phyloP scores from a whole-genome alignment of 2,888 invertebrate genomes.

The Pachliopta kotzebuea region DNA sequence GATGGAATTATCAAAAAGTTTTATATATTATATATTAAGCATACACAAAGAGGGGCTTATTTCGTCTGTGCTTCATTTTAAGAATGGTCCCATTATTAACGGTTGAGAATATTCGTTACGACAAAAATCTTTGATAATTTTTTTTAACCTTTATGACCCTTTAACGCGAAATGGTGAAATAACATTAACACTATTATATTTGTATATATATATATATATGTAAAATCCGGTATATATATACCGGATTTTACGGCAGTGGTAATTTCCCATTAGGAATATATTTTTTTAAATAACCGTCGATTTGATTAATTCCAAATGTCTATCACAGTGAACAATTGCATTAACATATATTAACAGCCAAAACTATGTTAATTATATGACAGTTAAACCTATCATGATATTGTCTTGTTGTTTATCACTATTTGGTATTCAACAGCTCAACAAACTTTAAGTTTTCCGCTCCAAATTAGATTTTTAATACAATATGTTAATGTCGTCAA shows the following conservation, averaged over 20 bases:
- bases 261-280: background rate
- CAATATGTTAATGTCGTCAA: background rate
- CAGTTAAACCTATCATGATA: slow-evolving; percentile 70
- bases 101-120: background rate
- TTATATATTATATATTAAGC: too few species aligned
- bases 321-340: slow-evolving; percentile 23
- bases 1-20: background rate
- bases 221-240: background rate
- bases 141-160: background rate
- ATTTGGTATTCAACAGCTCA: slow-evolving; percentile 43
- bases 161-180: background rate
- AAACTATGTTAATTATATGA: slow-evolving; percentile 35
- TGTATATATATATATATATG: too few species aligned
- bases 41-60: background rate
- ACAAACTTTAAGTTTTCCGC: slow-evolving; percentile 28
- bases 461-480: slow-evolving; percentile 7
- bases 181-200: background rate
- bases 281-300: background rate
- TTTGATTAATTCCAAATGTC: slow-evolving; percentile 29
- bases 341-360: slow-evolving; percentile 29
- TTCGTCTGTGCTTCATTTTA: background rate
- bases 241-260: background rate
- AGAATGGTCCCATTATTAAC: slow-evolving; percentile 18
- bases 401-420: slow-evolving; percentile 74
- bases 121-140: background rate